These are phyloP conservation scores for Tetheella fluctuosa DNA, from an alignment of 2,888 invertebrate species.

Conservation along the genomic window DNA sequence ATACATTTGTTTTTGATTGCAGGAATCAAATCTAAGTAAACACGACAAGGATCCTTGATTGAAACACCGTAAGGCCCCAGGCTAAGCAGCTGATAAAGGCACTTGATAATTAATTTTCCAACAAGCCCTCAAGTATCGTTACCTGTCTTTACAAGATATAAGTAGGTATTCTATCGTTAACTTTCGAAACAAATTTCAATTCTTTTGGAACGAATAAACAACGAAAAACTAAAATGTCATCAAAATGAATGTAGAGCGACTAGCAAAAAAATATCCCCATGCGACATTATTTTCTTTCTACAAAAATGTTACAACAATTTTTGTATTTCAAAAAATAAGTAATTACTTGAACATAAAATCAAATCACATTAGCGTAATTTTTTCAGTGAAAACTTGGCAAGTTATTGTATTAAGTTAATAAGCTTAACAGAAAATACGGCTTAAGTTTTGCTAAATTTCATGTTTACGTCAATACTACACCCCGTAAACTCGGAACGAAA, in stretches of 20 bases:
- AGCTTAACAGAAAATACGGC: neutral
- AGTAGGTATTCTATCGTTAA: neutral
- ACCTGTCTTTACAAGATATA: conserved; percentile 43
- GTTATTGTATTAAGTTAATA: neutral
- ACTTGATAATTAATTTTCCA: conserved; percentile 74
- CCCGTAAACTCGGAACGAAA: conserved; percentile 31
- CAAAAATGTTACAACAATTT: no score
- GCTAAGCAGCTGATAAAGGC: conserved; percentile 67
- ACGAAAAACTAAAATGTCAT: no score
- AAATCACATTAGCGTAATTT: no score
- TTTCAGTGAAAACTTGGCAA: no score
- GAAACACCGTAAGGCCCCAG: conserved; percentile 50
- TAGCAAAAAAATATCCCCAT: no score
- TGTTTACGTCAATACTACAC: conserved; percentile 31
- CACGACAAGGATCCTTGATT: conserved; percentile 46
- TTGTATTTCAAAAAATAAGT: no score
- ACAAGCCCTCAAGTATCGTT: conserved; percentile 55
- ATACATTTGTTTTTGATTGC: conserved; percentile 47
- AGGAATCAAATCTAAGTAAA: conserved; percentile 52
- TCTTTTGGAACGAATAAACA: no score
- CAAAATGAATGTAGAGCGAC: no score
- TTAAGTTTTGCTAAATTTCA: conserved; percentile 10
- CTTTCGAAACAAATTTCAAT: no score
- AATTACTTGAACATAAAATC: no score
- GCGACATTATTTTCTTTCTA: no score